These are phyloP conservation scores for Adelosebastes latens DNA, from an alignment of 2,797 vertebrate species.

Conservation along the genomic window DNA sequence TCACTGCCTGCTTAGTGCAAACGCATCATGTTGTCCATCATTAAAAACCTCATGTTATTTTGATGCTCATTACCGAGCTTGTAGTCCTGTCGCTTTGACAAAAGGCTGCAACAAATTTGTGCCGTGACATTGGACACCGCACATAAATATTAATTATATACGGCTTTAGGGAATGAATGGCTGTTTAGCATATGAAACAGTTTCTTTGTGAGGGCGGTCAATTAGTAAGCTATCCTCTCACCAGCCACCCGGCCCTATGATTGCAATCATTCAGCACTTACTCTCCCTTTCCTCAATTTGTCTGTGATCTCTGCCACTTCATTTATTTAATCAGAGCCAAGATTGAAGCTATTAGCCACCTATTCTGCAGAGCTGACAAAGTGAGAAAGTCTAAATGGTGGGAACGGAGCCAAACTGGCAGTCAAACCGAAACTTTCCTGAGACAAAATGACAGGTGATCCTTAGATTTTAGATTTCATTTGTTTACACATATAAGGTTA, in stretches of 20 bases:
- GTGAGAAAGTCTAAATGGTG: not conserved
- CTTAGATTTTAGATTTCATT: not conserved
- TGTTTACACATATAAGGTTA: too few relatives aligned
- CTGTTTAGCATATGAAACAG: constrained; percentile 55
- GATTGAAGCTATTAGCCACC: constrained; percentile 31
- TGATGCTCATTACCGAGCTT: constrained; percentile 26
- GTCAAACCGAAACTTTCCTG: not conserved
- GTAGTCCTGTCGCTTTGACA: constrained; percentile 20
- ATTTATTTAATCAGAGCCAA: constrained; percentile 48
- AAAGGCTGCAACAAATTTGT: constrained; percentile 22
- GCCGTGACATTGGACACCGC: not conserved
- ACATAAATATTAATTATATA: constrained; percentile 29
- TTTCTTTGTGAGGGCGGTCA: constrained; percentile 31
- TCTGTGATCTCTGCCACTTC: constrained; percentile 49
- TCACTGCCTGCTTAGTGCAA: not conserved
- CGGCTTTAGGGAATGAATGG: not conserved
- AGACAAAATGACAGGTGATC: not conserved
- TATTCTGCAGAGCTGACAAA: constrained; percentile 13
- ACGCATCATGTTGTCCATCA: constrained; percentile 15
- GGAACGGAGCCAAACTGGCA: not conserved
- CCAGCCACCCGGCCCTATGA: constrained; percentile 29
- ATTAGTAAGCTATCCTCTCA: constrained; percentile 37
- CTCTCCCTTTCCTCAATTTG: constrained; percentile 55
- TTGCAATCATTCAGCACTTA: constrained; percentile 58
- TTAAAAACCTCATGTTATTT: constrained; percentile 8